Conservation (phyloP, 2,888 invertebrate genomes). For the Conus canariensis region DNA sequence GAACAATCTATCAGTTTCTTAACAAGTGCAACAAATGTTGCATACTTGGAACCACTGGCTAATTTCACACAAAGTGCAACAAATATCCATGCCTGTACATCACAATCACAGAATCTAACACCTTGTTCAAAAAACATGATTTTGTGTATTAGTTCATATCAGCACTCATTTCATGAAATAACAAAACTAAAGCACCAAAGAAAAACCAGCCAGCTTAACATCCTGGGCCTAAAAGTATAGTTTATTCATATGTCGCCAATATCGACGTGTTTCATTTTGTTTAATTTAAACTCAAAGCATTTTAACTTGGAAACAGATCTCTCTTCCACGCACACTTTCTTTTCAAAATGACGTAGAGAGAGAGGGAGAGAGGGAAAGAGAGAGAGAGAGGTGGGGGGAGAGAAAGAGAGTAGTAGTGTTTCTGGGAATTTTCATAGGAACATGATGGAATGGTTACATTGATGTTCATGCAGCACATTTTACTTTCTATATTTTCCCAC, state of each 20-base stretch:
- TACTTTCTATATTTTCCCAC: neutral
- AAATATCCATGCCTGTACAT: neutral
- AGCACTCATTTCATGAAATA: too few relatives aligned
- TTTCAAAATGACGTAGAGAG: neutral
- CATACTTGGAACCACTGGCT: too few relatives aligned
- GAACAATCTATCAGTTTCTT: neutral
- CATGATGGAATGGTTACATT: neutral
- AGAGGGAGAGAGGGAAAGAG: slow-evolving; percentile 1
- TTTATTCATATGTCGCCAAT: neutral
- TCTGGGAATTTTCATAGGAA: neutral
- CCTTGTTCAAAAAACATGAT: too few relatives aligned
- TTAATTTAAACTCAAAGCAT: neutral
- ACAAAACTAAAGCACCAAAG: neutral
- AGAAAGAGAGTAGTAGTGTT: neutral
- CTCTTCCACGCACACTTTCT: neutral
- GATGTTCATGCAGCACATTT: neutral
- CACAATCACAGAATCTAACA: neutral
- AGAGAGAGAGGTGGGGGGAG: neutral
- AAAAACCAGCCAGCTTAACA: neutral
- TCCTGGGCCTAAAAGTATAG: too few relatives aligned
- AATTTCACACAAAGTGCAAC: too few relatives aligned
- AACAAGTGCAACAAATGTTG: neutral
- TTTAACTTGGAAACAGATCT: neutral
- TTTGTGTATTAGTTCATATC: too few relatives aligned
- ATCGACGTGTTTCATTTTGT: neutral